Evolutionary conservation across 2,797 vertebrate species (phyloP), one percentile per base, ranked within the genome.

Genomic region (Cyclura pinguis): DNA sequence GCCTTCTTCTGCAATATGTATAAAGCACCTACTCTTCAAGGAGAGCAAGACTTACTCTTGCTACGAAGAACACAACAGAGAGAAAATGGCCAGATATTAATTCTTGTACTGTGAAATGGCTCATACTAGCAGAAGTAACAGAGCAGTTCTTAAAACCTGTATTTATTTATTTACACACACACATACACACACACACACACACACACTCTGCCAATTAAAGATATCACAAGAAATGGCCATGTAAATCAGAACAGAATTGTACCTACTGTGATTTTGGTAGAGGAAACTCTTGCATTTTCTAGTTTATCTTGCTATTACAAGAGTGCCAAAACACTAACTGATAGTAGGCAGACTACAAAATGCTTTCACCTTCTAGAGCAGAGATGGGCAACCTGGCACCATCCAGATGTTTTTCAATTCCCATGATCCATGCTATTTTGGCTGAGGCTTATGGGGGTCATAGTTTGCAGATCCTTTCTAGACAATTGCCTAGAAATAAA

Each of bases 321-420:
- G 93, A 94, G 93, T 86, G 95, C 93, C 85, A 93, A 90, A 89
- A 89, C 84, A 76, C 80, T 78, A 89, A 62, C 10, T 59, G 0
- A 64, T 0, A 84, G 85, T 84, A 88, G 67, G 85, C 89, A 91
- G 85, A 24, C 59, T 87, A 88, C 35, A 82, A 90, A 85, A 95
- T 88, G 83, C 20, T 84, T 86, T 88, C 92, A 84, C 18, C 0
- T 93, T 69, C 67, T 2, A 32, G 29, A 69, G 67, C 27, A 69
- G 29, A 22, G 67, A 27, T 32, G 29, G 27, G 27, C 67, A 69
- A 32, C 16, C 22, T 64, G 62, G 14, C 18, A 64, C 62, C 29
- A 27, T n/a, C 72, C 72, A 35, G 12, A n/a, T 1, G 32, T n/a
- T 3, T 16, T 73, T 4, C 9, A 16, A 35, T 73, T 73, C 32